phyloP scores from a whole-genome alignment of 2,888 invertebrate genomes.

The Camptogramma bilineatum region DNA sequence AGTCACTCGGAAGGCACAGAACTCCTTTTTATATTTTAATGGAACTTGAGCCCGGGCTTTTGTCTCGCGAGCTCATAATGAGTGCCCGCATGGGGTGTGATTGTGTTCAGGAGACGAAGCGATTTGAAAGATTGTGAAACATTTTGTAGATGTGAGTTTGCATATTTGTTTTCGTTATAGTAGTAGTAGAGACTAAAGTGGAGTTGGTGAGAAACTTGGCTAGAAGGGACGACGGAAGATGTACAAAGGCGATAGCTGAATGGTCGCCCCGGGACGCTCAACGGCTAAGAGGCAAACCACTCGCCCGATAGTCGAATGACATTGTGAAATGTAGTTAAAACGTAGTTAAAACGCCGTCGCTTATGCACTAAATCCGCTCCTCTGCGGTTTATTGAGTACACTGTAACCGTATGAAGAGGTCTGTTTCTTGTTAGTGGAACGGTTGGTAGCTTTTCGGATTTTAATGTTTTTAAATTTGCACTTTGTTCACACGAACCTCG shows the following conservation, averaged over 20 bases:
- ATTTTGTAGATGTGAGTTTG: too few species aligned
- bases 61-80: constrained; percentile 56
- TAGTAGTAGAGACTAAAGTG: too few species aligned
- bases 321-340: too few species aligned
- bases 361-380: constrained; percentile 27
- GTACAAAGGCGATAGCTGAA: too few species aligned
- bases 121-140: not conserved
- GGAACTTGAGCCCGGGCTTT: constrained; percentile 53
- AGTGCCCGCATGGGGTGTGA: constrained; percentile 40
- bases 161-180: too few species aligned
- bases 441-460: constrained; percentile 46
- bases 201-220: too few species aligned
- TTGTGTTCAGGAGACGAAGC: constrained; percentile 20
- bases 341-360: not conserved
- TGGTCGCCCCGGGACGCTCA: too few species aligned
- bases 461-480: constrained; percentile 44
- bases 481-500: constrained; percentile 24
- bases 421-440: constrained; percentile 55
- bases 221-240: too few species aligned
- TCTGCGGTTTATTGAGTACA: constrained; percentile 52
- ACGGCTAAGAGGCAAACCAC: too few species aligned
- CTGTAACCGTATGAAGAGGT: constrained; percentile 49
- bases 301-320: too few species aligned
- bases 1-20: constrained; percentile 31
- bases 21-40: constrained; percentile 57